phyloP scores from a whole-genome alignment of 2,113 vertebrate genomes.

The Sturnira hondurensis region DNA sequence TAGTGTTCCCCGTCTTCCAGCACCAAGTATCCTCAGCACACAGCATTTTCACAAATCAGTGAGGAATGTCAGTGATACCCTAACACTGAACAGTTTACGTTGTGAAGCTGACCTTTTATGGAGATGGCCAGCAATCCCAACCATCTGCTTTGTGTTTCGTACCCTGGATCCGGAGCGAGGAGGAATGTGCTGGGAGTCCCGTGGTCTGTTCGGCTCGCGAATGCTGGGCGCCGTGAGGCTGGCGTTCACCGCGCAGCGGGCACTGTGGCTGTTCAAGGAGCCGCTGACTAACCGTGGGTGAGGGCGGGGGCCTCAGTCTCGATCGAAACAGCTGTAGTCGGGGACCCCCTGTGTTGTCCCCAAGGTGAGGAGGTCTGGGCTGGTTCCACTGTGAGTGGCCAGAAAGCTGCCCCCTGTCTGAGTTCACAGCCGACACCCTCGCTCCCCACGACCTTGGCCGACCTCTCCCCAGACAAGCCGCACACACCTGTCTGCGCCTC shows the following conservation, averaged over 20 bases:
- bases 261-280: background rate
- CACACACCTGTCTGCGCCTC: rapidly evolving
- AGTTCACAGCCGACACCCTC: background rate
- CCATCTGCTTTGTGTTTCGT: too few relatives aligned
- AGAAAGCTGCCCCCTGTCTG: background rate
- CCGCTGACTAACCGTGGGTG: background rate
- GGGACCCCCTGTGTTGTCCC: too few relatives aligned
- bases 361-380: too few relatives aligned
- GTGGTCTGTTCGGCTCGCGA: background rate
- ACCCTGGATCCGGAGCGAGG: background rate
- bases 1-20: background rate
- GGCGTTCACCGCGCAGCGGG: background rate
- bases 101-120: rapidly evolving
- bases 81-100: background rate
- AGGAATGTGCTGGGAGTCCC: rapidly evolving
- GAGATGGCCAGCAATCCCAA: rapidly evolving
- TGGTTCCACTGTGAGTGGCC: too few relatives aligned
- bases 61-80: too few relatives aligned
- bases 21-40: too few relatives aligned
- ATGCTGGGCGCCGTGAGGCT: background rate
- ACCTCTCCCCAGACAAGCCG: background rate
- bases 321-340: background rate
- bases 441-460: background rate
- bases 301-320: background rate
- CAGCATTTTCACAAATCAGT: background rate